Evolutionary conservation across 2,888 invertebrate species (phyloP), one percentile per base, ranked within the genome.

Genomic region (Oligia fasciuncula): DNA sequence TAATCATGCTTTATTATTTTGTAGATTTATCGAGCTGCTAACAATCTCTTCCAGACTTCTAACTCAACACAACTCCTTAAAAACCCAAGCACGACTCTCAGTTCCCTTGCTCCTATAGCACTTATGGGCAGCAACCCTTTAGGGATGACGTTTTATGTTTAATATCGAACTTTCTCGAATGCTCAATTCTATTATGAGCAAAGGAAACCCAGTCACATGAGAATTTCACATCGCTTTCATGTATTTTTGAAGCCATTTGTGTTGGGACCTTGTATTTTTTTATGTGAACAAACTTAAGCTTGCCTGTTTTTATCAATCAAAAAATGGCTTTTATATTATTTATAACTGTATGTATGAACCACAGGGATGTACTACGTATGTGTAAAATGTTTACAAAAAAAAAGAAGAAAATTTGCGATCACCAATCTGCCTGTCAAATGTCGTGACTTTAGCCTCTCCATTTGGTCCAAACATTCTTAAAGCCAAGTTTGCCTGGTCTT

Each of bases 221-320:
- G 85, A 85, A 81, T 85, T 87, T 73, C 60, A 60, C 75, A 69
- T 72, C 66, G 57, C 87, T 85, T 85, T 85, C 68, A 87, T 85
- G 76, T 85, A 77, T 79, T 87, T 85, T 85, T 72, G 51, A 67
- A 72, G 29, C 40, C 14, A 43, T 84, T 68, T 51, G 29, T n/a
- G 23, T 63, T 5, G 70, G n/a, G 51, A 29, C 1, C 29, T 0
- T 65, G 23, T 73, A 14, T 68, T 57, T 62, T 43, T 76, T 35
- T 73, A 49, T 40, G 13, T 35, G 40, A 63, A 19, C 1, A 69
- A 49, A 43, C 23, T 43, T 60, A 17, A 63, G 6, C 19, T 13
- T 17, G 23, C 11, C 9, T 57, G 23, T 57, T 57, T 23, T 57
- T n/a, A 4, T 57, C 57, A 23, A 57, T 57, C 23, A 11, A 1